phyloP scores from a whole-genome alignment of 2,113 vertebrate genomes.

The Anthoscopus minutus region DNA sequence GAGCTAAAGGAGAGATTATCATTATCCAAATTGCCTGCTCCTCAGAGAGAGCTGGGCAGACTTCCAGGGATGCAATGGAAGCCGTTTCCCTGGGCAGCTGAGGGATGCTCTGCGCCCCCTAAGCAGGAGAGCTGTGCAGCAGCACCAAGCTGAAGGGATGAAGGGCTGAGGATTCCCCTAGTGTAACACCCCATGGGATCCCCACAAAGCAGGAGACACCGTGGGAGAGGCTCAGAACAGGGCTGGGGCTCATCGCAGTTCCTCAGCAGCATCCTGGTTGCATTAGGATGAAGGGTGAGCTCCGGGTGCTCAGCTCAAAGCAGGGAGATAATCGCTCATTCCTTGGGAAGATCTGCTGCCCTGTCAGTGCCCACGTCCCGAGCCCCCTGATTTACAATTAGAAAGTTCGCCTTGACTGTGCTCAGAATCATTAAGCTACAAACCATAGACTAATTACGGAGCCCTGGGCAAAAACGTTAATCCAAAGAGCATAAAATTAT shows the following conservation, averaged over 20 bases:
- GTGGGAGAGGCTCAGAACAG: neutral
- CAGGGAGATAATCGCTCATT: neutral
- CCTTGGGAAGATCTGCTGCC: neutral
- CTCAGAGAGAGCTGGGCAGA: neutral
- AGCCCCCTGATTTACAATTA: neutral
- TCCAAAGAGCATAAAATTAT: conserved; percentile 63
- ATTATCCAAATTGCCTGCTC: neutral
- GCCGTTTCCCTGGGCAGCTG: fast-evolving
- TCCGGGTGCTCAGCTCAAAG: neutral
- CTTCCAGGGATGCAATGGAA: neutral
- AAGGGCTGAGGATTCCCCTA: neutral
- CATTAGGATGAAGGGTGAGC: neutral
- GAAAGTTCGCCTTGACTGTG: neutral
- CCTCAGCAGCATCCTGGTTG: neutral
- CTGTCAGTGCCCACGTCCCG: neutral
- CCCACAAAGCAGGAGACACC: neutral
- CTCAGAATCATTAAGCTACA: conserved; percentile 43
- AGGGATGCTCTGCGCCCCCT: neutral
- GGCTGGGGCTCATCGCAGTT: neutral
- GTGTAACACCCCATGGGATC: neutral
- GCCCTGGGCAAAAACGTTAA: conserved; percentile 54
- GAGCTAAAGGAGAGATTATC: neutral
- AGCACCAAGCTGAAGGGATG: fast-evolving
- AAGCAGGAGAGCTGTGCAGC: fast-evolving
- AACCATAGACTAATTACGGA: conserved; percentile 46